phyloP scores from a whole-genome alignment of 2,797 vertebrate species.

The Loriculus beryllinus region DNA sequence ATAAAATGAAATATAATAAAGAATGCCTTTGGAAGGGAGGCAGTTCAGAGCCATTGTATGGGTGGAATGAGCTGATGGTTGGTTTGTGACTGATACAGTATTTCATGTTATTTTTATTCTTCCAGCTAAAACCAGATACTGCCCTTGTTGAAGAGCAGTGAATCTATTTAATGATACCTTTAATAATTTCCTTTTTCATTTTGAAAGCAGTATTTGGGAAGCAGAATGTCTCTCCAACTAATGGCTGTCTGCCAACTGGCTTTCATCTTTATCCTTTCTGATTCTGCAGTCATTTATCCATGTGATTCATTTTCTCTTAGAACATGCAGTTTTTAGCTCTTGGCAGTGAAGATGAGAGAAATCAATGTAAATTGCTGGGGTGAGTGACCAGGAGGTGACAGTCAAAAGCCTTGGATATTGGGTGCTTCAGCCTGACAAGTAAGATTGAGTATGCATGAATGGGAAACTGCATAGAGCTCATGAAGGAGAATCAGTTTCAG shows the following conservation, averaged over 20 bases:
- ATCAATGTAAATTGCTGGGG: constrained; percentile 26
- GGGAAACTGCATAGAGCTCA: background rate
- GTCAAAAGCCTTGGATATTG: background rate
- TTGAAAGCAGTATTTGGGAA: constrained; percentile 2
- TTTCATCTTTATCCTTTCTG: constrained; percentile 31
- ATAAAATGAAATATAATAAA: background rate
- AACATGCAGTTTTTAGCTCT: constrained; percentile 23
- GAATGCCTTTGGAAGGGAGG: background rate
- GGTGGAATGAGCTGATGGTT: background rate
- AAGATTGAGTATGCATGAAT: background rate
- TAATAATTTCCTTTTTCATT: constrained; percentile 9
- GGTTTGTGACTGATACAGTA: background rate
- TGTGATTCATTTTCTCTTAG: constrained; percentile 8
- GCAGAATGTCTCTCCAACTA: constrained; percentile 36
- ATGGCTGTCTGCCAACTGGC: constrained; percentile 18
- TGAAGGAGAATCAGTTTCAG: background rate
- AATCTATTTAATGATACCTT: constrained; percentile 36
- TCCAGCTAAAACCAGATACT: constrained; percentile 1
- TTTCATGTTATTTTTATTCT: constrained; percentile 44
- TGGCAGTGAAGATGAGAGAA: constrained; percentile 16
- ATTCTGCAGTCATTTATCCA: background rate
- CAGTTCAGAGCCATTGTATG: background rate
- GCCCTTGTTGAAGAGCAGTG: background rate
- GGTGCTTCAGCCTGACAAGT: background rate
- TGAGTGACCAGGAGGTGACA: constrained; percentile 44